phyloP scores from a whole-genome alignment of 2,888 invertebrate species.

The Mythimna loreyi region DNA sequence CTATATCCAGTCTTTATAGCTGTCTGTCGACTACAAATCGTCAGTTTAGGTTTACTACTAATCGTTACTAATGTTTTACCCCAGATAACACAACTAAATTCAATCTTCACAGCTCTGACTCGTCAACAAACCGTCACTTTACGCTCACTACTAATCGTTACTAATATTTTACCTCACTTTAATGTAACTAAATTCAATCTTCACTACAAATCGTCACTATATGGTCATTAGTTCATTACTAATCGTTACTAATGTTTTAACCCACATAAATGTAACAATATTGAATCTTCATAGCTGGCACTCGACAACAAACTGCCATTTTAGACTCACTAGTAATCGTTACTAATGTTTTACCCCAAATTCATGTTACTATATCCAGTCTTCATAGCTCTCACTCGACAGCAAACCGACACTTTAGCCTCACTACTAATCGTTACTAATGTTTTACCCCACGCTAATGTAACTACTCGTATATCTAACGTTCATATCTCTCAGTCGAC shows the following conservation, averaged over 20 bases:
- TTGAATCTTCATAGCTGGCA: neutral
- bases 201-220: conserved; percentile 12
- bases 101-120: neutral
- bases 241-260: conserved; percentile 35
- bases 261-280: neutral
- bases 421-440: neutral
- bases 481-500: neutral
- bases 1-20: neutral
- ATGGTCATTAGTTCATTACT: conserved; percentile 15
- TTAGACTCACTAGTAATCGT: no score
- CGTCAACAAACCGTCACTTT: neutral
- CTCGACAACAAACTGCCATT: neutral
- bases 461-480: conserved; percentile 5
- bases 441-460: neutral
- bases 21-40: neutral
- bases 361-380: neutral
- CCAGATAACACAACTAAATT: neutral
- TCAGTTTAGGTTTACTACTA: conserved; percentile 25
- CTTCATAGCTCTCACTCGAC: neutral
- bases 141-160: no score
- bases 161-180: no score
- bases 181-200: no score
- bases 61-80: conserved; percentile 21
- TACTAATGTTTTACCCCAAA: no score
- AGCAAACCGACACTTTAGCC: neutral